Evolutionary conservation across 2,888 invertebrate genomes (phyloP).

Genomic region (Flexamia atlantica): DNA sequence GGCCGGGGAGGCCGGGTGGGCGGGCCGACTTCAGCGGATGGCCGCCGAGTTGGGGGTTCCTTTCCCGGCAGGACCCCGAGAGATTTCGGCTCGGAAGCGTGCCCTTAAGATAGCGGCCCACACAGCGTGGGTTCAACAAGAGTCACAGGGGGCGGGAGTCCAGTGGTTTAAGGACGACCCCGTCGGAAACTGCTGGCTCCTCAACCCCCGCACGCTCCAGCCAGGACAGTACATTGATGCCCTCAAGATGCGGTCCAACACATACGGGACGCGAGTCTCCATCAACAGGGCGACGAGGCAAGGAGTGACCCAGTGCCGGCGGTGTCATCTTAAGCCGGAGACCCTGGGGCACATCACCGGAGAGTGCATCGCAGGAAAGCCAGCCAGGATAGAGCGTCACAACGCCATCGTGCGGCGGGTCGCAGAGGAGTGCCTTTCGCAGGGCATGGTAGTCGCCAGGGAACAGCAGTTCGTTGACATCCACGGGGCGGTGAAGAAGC

Average conservation of each 20-base stretch:
- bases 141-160: slow-evolving; percentile 18
- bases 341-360: slow-evolving; percentile 38
- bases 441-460: slow-evolving; percentile 15
- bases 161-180: slow-evolving; percentile 13
- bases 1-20: background rate
- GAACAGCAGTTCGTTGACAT: slow-evolving; percentile 3
- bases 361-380: background rate
- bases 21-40: background rate
- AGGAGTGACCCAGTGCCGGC: background rate
- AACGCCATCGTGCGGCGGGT: no score
- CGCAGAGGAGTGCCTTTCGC: background rate
- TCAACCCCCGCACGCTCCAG: background rate
- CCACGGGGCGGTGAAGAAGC: no score
- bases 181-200: slow-evolving; percentile 28
- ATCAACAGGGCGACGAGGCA: slow-evolving; percentile 1
- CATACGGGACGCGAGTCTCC: slow-evolving; percentile 8
- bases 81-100: background rate
- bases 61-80: background rate
- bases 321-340: slow-evolving; percentile 18
- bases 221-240: slow-evolving; percentile 11
- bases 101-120: background rate
- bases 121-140: background rate
- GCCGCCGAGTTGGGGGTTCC: background rate
- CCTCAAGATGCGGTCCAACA: slow-evolving; percentile 18
- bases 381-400: background rate